These are phyloP conservation scores for Chymomyza fuscimana DNA, from an alignment of 2,888 invertebrate genomes.

Conservation along the genomic window DNA sequence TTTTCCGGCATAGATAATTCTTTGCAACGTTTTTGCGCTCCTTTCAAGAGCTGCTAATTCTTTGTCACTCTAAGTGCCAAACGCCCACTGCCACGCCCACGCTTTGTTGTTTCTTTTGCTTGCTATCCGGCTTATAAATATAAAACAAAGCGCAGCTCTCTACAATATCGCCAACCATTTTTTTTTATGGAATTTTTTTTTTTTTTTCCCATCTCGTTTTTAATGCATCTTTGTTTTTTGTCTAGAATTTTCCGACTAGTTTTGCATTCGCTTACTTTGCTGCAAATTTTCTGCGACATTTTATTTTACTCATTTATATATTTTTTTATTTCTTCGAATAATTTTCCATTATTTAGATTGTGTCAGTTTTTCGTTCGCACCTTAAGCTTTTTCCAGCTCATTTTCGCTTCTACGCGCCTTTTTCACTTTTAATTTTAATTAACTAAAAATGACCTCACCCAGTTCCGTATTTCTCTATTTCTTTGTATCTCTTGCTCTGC, in stretches of 20 bases:
- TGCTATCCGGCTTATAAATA: conserved; percentile 21
- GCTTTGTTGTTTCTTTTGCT: conserved; percentile 3
- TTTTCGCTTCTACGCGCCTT: conserved; percentile 57
- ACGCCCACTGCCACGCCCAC: conserved; percentile 13
- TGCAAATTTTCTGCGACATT: not conserved
- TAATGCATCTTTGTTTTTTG: not conserved
- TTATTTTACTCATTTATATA: not conserved
- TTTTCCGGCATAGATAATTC: not conserved
- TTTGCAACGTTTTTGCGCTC: conserved; percentile 9
- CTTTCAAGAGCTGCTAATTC: conserved; percentile 56
- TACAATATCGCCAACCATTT: not conserved
- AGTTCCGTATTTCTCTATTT: not conserved
- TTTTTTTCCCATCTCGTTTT: not conserved
- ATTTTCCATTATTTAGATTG: conserved; percentile 26
- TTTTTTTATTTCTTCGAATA: not conserved
- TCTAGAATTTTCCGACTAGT: not conserved
- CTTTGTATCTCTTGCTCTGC: not conserved
- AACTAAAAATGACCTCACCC: conserved; percentile 55
- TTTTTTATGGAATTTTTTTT: not conserved
- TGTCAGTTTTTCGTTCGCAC: conserved; percentile 18
- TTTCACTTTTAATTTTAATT: conserved; percentile 72
- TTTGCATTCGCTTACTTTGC: not conserved
- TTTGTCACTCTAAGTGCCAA: conserved; percentile 59
- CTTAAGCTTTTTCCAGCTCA: conserved; percentile 54
- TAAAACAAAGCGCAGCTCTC: not conserved